A percentile compares a stretch with the other conserved stretches of the same genome.
Evolutionary conservation across 2,888 invertebrate genomes (phyloP).

Genomic region (Catocala nupta): DNA sequence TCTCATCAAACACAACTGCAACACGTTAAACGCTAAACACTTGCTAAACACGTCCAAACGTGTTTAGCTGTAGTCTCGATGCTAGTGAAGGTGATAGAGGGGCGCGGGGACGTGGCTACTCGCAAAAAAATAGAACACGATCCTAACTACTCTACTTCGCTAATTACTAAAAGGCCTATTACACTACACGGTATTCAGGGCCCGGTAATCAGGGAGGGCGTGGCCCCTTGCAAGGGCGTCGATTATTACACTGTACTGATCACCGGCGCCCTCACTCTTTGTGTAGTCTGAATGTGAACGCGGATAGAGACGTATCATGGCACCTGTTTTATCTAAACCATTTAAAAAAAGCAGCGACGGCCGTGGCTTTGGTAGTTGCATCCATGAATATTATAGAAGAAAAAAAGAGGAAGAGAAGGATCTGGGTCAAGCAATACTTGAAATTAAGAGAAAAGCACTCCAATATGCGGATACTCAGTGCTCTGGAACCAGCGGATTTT

Average conservation of each 20-base stretch:
- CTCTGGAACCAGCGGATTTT: background rate
- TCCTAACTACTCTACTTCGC: no score
- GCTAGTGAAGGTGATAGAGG: no score
- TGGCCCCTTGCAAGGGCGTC: background rate
- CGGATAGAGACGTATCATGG: background rate
- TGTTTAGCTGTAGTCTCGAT: no score
- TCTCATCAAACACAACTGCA: no score
- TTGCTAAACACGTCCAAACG: no score
- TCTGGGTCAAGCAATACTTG: background rate
- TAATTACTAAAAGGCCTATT: no score
- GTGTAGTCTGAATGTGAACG: background rate
- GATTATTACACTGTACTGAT: background rate
- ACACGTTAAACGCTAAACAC: no score
- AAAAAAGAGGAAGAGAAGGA: background rate
- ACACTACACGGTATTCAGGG: background rate
- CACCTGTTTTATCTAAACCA: background rate
- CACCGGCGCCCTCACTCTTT: background rate
- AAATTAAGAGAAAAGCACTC: background rate
- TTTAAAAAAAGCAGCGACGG: background rate
- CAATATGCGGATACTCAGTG: background rate
- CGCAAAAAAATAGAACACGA: no score
- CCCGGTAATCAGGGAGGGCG: background rate
- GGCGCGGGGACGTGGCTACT: no score
- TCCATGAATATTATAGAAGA: background rate
- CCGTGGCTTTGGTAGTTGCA: background rate